Evolutionary conservation across 64 coral and sea anemone genomes (phyloP), one percentile per base, ranked within the genome.

Genomic region (Dendronephthya gigantea): DNA sequence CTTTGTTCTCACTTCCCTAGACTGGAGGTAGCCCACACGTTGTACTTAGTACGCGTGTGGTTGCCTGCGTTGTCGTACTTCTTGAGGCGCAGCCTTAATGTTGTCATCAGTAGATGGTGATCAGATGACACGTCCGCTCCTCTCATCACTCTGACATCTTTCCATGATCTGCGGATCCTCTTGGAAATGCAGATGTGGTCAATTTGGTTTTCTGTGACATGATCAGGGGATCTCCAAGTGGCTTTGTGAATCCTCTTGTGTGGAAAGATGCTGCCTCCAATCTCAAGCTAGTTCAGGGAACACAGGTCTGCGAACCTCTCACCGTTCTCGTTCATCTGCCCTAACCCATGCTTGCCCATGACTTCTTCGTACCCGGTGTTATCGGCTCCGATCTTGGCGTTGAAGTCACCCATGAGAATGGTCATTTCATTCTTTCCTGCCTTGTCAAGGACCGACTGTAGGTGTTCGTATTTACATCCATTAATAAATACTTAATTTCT

Each of bases 11-110:
- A 6, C 59, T 14, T 22, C 59, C 9, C 50, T 55, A 39, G 85
- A 65, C 58, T 3, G 1, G 19, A 1, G 68, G 36, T 86, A 43
- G 27, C 29, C 68, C 33, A 86, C 68, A 84, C 83, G 49, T 84
- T 84, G 40, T 84, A 84, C 49, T 48, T 84, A n/a, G 40, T 84
- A 36, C 83, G 41, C n/a, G 83, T 48, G 83, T 45, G 6, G 83
- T 12, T 84, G 39, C 40, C 28, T 84, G 83, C 1, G 17, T 10
- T 84, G 13, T 7, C 7, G 7, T 22, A 52, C 50, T 22, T 52
- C 23, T 52, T 52, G 1, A 52, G 7, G 13, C 23, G 13, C 13
- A 52, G 50, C 23, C 7, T 0, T 22, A 52, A 0, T 52, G 13
- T 52, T 52, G 50, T 2, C 7, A 52, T 22, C 23, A 1, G 1